Evolutionary conservation across 2,888 invertebrate genomes (phyloP), one percentile per base, ranked within the genome.

Genomic region (Drosophila planitibia): DNA sequence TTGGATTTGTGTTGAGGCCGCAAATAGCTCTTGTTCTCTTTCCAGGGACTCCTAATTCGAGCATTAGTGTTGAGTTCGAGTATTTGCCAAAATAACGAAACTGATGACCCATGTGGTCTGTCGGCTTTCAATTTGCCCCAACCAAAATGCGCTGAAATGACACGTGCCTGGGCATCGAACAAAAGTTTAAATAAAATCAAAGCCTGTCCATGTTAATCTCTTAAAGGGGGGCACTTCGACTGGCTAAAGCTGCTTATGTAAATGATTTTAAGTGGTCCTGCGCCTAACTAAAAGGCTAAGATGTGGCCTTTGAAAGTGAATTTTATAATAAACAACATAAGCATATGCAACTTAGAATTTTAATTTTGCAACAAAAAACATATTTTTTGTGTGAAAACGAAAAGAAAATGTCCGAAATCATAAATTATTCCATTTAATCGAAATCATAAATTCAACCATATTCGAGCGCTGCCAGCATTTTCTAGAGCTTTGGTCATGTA

Each of bases 61-160:
- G 87, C 80, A 80, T 83, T 75, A 83, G 89, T 76, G 81, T 80
- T 74, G 82, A 78, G 75, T 70, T 79, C 63, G 60, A 75, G 68
- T 75, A 70, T 68, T 70, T 53, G 37, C 60, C 37, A 65, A 47
- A 54, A 70, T 72, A 51, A 68, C 57, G 54, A 74, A 84, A 83
- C 83, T 89, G 89, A 84, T 84, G 84, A 88, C 86, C 89, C 81
- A 89, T 84, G 79, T 84, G 81, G 76, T 73, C 86, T 85, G 86
- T 83, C 83, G 66, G 80, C 76, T 79, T 75, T 57, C 2, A 3
- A 61, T n/a, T 32, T 33, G 19, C 47, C 58, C 47, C 25, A 47
- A 39, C 41, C n/a, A n/a, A 35, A 64, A 35, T 74, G 59, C 66
- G 63, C 57, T 54, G 52, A 44, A 63, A 64, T 63, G 66, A 75